Evolutionary conservation across 1,140 invertebrate genomes (phyloP).

Genomic region (Sycophila sp.): DNA sequence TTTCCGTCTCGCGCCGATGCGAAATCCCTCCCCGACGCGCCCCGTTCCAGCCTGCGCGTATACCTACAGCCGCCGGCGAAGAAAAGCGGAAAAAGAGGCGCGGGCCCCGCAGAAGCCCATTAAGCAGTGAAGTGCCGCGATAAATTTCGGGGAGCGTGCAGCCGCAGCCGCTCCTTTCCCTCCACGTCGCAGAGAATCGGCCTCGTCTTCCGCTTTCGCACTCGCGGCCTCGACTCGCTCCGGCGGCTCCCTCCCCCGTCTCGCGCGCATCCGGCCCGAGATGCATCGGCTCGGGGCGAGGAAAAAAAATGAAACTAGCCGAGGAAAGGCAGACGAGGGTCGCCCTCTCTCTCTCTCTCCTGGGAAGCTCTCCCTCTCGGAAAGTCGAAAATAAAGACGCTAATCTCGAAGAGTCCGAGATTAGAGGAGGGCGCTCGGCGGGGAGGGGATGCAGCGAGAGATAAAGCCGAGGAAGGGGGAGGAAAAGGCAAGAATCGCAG

Average conservation of each 20-base stretch:
- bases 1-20: neutral
- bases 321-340: neutral
- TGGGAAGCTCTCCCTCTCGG: neutral
- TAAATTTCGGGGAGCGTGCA: conserved; percentile 12
- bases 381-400: conserved; percentile 37
- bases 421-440: neutral
- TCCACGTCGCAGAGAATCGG: too few species aligned
- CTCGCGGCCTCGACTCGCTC: neutral
- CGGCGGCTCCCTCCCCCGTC: neutral
- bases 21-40: too few species aligned
- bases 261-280: too few species aligned
- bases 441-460: neutral
- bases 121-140: conserved; percentile 22
- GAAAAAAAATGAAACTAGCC: neutral
- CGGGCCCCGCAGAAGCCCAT: conserved; percentile 6
- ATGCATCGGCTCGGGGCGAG: too few species aligned
- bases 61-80: too few species aligned
- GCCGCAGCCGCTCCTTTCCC: neutral
- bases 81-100: neutral
- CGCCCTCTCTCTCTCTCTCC: conserved; percentile 16
- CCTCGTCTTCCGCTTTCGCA: conserved; percentile 7
- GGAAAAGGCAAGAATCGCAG: conserved; percentile 12
- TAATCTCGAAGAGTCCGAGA: conserved; percentile 35
- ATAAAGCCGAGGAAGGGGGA: conserved; percentile 1
- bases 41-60: too few species aligned